Evolutionary conservation across 2,797 vertebrate genomes (phyloP).

Genomic region (Florisuga fusca): DNA sequence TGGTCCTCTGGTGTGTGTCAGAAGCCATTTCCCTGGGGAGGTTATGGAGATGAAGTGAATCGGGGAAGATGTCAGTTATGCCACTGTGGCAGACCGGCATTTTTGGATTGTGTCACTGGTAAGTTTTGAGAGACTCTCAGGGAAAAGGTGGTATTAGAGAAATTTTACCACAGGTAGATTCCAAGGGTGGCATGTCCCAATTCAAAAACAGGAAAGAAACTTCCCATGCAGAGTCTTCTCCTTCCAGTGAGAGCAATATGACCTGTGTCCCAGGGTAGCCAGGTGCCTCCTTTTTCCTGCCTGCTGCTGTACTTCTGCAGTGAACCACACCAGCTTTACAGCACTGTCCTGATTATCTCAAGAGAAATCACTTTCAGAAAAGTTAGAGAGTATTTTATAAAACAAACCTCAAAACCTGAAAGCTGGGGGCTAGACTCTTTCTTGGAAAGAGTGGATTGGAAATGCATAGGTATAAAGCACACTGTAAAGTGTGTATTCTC

Average conservation of each 20-base stretch:
- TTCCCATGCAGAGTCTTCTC: background rate
- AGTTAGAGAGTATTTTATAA: background rate
- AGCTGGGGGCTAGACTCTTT: background rate
- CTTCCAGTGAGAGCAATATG: background rate
- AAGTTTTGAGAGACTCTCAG: background rate
- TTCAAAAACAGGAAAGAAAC: background rate
- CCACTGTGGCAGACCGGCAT: background rate
- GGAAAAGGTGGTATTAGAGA: background rate
- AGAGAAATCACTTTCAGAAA: background rate
- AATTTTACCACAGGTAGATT: background rate
- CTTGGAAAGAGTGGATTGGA: background rate
- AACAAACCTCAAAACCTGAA: background rate
- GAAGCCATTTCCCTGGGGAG: background rate
- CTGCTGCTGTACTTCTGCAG: background rate
- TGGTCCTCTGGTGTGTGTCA: background rate
- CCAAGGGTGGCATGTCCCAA: background rate
- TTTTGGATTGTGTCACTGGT: background rate
- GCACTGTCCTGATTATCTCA: background rate
- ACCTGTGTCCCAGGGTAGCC: background rate
- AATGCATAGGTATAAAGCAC: background rate
- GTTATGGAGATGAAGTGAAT: background rate
- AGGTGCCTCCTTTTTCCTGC: background rate
- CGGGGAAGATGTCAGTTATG: background rate
- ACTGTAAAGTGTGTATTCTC: background rate
- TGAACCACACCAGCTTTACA: background rate